Evolutionary conservation across 2,113 vertebrate genomes (phyloP), one percentile per base, ranked within the genome.

Genomic region (Camelus bactrianus): DNA sequence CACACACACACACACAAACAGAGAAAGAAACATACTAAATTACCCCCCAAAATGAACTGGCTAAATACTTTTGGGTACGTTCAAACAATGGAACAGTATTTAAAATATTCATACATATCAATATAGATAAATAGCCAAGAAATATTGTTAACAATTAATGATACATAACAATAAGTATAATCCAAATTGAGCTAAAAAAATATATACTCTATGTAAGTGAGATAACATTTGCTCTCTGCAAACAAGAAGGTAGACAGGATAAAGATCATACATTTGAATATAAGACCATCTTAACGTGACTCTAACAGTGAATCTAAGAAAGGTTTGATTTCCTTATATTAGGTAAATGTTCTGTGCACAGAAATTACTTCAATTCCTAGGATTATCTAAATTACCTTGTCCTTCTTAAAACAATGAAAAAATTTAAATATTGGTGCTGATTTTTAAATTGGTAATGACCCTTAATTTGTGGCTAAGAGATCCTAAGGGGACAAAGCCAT

Each of bases 331-430:
- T 92, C 48, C 35, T 94, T 22, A 69, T 7, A 76, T 35, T 17
- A 56, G 46, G 75, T 50, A 83, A 60, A 80, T 54, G 17, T 95
- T 76, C 72, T 62, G n/a, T 60, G 6, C 30, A n/a, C 13, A 77
- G 22, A 83, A 48, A 42, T 86, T 80, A 90, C 35, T 88, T 70
- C 20, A 75, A 1, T 60, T 89, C 20, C 50, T 82, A 32, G 1
- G 35, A 17, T n/a, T 77, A 69, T 19, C 58, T 89, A 87, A 87
- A 86, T 93, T 35, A 92, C 48, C 64, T 69, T 91, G 54, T 85
- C 35, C 12, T 75, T 70, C 69, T 50, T 84, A 35, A 60, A 67
- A 80, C 58, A 58, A 67, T 70, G 72, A 58, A 70, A 65, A 73
- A 28, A 4, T 52, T 56, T 54, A 93, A 80, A 72, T 91, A 67